A percentile compares a stretch with the other conserved stretches of the same genome.
phyloP scores from a whole-genome alignment of 2,797 vertebrate species.

The Falco columbarius region DNA sequence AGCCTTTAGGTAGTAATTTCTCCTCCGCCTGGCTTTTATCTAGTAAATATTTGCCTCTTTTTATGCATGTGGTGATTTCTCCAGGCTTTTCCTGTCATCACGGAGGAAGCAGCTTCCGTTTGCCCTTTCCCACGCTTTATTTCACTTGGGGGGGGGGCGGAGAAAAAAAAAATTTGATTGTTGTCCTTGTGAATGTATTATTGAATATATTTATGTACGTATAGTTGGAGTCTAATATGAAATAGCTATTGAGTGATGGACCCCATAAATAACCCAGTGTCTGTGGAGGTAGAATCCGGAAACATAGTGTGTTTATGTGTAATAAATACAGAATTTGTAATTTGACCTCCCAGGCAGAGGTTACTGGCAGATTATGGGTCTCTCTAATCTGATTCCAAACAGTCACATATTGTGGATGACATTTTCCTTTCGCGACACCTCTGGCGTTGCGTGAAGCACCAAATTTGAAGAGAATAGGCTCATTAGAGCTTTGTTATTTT shows the following conservation, averaged over 20 bases:
- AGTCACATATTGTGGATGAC: background rate
- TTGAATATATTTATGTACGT: background rate
- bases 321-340: background rate
- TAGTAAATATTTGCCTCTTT: slow-evolving; percentile 25
- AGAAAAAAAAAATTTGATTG: accelerated
- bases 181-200: background rate
- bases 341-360: background rate
- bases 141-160: background rate
- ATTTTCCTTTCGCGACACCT: background rate
- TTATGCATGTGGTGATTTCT: background rate
- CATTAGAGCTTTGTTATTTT: background rate
- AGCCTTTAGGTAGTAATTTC: slow-evolving; percentile 8
- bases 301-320: background rate
- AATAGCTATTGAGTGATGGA: background rate
- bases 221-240: background rate
- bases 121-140: background rate
- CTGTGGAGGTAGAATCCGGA: background rate
- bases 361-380: background rate
- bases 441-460: background rate
- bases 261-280: background rate
- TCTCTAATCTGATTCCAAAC: background rate
- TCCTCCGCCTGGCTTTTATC: background rate
- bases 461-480: background rate
- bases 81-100: slow-evolving; percentile 17
- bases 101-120: background rate